Conservation (phyloP, 2,888 invertebrate genomes). For the Folsomia candida region DNA sequence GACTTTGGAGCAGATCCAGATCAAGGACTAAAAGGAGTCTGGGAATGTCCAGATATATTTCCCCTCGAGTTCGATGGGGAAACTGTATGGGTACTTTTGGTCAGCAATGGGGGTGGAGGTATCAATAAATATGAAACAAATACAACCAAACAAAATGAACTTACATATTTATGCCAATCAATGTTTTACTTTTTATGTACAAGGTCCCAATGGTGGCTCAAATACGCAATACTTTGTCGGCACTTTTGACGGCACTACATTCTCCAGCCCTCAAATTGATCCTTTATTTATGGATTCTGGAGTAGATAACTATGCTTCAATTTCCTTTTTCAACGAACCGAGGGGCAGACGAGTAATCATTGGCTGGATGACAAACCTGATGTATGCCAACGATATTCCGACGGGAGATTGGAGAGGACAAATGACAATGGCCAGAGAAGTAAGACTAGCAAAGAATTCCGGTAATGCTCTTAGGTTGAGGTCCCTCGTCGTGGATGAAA, state of each 20-base stretch:
- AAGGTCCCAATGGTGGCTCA: constrained; percentile 46
- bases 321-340: constrained; percentile 42
- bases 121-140: no score
- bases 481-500: constrained; percentile 14
- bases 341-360: constrained; percentile 23
- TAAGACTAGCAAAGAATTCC: background rate
- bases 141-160: no score
- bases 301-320: constrained; percentile 47
- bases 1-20: constrained; percentile 36
- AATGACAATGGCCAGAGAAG: constrained; percentile 41
- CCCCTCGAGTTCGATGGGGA: constrained; percentile 21
- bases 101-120: constrained; percentile 46
- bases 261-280: constrained; percentile 21
- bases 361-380: constrained; percentile 46
- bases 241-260: constrained; percentile 33
- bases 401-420: constrained; percentile 40
- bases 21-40: constrained; percentile 37
- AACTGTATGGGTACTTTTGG: constrained; percentile 43
- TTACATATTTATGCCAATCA: background rate
- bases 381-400: constrained; percentile 35
- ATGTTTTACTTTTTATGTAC: constrained; percentile 10
- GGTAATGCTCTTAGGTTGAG: constrained; percentile 3
- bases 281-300: constrained; percentile 49
- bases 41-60: constrained; percentile 47
- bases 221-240: constrained; percentile 48